Conservation (phyloP, 2,113 vertebrate genomes). For the Thymallus thymallus region DNA sequence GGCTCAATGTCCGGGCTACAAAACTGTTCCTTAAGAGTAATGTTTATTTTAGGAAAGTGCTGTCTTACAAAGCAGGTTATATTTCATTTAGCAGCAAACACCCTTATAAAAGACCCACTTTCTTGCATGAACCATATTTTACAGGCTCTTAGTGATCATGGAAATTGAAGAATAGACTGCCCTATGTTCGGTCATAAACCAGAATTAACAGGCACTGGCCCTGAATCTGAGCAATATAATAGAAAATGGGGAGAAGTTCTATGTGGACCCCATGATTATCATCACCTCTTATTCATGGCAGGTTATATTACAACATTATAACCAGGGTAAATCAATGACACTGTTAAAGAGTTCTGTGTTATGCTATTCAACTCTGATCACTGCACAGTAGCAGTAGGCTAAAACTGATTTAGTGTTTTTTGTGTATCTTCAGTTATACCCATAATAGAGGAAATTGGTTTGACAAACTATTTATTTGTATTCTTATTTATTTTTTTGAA, state of each 20-base stretch:
- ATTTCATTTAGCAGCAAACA: slow-evolving; percentile 62
- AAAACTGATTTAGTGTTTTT: not conserved
- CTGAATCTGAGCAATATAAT: slow-evolving; percentile 53
- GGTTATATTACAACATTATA: slow-evolving; percentile 60
- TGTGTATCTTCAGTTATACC: not conserved
- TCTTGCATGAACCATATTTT: slow-evolving; percentile 57
- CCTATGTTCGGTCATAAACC: slow-evolving; percentile 56
- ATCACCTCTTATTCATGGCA: slow-evolving; percentile 71
- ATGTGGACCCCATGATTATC: slow-evolving; percentile 67
- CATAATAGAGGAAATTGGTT: not conserved
- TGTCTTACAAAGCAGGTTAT: slow-evolving; percentile 53
- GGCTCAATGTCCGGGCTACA: too few species aligned
- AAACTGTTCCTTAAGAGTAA: too few species aligned
- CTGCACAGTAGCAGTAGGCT: not conserved
- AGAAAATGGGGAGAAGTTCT: slow-evolving; percentile 33
- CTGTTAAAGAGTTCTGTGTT: not conserved
- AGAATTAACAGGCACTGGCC: slow-evolving; percentile 62
- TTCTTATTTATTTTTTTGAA: too few species aligned
- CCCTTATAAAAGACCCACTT: slow-evolving; percentile 59
- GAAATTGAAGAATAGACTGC: slow-evolving; percentile 67
- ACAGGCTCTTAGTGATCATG: slow-evolving; percentile 69
- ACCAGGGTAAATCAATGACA: slow-evolving; percentile 60
- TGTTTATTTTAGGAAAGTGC: slow-evolving; percentile 56
- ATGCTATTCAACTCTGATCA: not conserved
- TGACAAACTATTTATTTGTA: too few species aligned